phyloP scores from a whole-genome alignment of 2,113 vertebrate species.

The Laticauda colubrina region DNA sequence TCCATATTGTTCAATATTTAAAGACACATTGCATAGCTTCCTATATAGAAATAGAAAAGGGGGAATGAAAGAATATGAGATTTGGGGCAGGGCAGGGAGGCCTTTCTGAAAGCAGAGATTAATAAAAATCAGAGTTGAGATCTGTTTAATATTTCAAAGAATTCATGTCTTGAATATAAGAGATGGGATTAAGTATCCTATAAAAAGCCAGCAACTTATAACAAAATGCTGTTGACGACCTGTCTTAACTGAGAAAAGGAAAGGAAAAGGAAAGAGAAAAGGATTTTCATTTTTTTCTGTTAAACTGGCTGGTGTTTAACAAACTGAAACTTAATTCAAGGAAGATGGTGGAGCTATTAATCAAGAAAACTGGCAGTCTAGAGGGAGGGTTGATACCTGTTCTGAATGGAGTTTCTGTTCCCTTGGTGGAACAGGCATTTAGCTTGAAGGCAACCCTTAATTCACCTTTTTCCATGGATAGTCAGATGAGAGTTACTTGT shows the following conservation, averaged over 20 bases:
- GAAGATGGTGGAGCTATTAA: not conserved
- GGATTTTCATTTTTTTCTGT: conserved; percentile 53
- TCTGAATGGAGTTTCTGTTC: not conserved
- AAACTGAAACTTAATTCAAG: not conserved
- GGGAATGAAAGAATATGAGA: conserved; percentile 49
- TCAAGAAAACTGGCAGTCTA: not conserved
- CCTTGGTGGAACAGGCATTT: not conserved
- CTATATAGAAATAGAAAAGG: conserved; percentile 71
- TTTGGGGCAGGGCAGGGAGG: conserved; percentile 64
- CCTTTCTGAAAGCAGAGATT: conserved; percentile 73
- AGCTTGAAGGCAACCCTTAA: not conserved
- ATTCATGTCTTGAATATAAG: conserved; percentile 71
- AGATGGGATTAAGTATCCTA: conserved; percentile 67
- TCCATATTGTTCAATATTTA: conserved; percentile 84
- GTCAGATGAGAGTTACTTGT: not conserved
- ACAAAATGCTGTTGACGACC: conserved; percentile 59
- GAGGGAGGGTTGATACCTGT: not conserved
- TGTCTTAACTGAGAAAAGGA: conserved; percentile 63
- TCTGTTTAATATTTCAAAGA: conserved; percentile 80
- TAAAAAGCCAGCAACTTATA: conserved; percentile 64
- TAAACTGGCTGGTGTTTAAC: conserved; percentile 52
- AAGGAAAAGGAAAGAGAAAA: not conserved
- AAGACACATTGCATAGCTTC: conserved; percentile 74
- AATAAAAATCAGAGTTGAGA: conserved; percentile 75
- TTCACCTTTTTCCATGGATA: not conserved